These are phyloP conservation scores for Channa argus DNA, from an alignment of 2,113 vertebrate genomes.

Conservation along the genomic window DNA sequence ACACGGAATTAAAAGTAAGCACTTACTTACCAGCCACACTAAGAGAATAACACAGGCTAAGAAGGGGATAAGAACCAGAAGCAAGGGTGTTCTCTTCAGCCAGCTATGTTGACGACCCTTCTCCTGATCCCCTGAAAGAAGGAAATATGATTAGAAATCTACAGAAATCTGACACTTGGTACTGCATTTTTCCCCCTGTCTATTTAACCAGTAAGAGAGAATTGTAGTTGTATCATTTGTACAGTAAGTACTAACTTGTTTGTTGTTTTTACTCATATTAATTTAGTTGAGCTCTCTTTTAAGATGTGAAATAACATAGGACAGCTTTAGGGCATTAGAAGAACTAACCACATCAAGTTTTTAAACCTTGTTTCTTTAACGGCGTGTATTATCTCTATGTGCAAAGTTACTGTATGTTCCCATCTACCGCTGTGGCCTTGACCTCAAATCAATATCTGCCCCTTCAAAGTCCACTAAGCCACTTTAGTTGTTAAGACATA, in stretches of 20 bases:
- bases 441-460: constrained; percentile 38
- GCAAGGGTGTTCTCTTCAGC: constrained; percentile 57
- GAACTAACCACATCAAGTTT: not conserved
- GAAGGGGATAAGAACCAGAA: constrained; percentile 71
- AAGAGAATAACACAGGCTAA: constrained; percentile 59
- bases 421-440: constrained; percentile 9
- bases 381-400: not conserved
- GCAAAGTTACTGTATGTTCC: constrained; percentile 16
- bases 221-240: not conserved
- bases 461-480: not conserved
- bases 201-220: constrained; percentile 2
- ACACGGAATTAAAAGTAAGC: too few relatives aligned
- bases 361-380: not conserved
- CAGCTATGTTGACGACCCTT: constrained; percentile 50
- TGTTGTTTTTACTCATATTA: too few relatives aligned
- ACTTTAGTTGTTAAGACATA: not conserved
- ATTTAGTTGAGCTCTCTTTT: too few relatives aligned
- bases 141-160: constrained; percentile 32
- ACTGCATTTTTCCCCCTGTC: not conserved
- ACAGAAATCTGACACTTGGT: constrained; percentile 27
- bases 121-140: constrained; percentile 60
- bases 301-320: too few relatives aligned
- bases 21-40: constrained; percentile 68
- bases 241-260: too few relatives aligned
- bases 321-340: too few relatives aligned